Percentiles rank a stretch among this genome's conserved stretches.
phyloP scores from a whole-genome alignment of 2,888 invertebrate genomes.

The Catocala nupta region DNA sequence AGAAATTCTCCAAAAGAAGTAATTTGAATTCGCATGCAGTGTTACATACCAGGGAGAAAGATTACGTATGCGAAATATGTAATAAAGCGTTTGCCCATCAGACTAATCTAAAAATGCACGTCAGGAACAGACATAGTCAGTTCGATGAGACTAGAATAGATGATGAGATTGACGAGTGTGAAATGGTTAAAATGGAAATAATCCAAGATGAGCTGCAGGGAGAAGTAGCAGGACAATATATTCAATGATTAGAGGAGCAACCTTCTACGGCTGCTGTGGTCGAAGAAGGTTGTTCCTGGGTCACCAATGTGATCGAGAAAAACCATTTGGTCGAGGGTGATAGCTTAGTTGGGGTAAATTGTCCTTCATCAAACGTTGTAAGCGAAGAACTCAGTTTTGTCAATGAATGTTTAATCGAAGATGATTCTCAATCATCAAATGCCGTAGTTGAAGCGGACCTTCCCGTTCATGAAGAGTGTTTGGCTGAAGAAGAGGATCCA shows the following conservation, averaged over 20 bases:
- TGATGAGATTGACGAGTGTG: conserved; percentile 60
- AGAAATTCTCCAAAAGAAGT: conserved; percentile 88
- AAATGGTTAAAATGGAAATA: conserved; percentile 69
- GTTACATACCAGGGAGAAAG: conserved; percentile 86
- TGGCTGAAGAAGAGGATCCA: neutral
- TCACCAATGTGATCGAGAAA: neutral
- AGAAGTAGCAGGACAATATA: conserved; percentile 56
- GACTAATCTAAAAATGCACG: conserved; percentile 73
- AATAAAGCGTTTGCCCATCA: conserved; percentile 83
- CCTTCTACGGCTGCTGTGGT: conserved; percentile 5
- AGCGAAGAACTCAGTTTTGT: neutral
- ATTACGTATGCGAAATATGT: conserved; percentile 83
- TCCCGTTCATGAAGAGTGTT: neutral
- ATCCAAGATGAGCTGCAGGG: conserved; percentile 65
- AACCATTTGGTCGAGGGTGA: neutral
- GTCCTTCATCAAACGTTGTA: neutral
- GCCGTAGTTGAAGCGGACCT: neutral
- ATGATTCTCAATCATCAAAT: neutral
- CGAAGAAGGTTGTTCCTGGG: conserved; percentile 17
- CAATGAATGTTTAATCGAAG: neutral
- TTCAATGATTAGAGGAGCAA: conserved; percentile 38
- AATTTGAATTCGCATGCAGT: conserved; percentile 87
- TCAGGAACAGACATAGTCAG: conserved; percentile 64
- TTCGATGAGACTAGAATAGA: conserved; percentile 36
- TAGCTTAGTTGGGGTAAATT: neutral